A percentile compares a stretch with the other conserved stretches of the same genome.
phyloP scores from a whole-genome alignment of 1,140 invertebrate genomes.

The Orius insidiosus region DNA sequence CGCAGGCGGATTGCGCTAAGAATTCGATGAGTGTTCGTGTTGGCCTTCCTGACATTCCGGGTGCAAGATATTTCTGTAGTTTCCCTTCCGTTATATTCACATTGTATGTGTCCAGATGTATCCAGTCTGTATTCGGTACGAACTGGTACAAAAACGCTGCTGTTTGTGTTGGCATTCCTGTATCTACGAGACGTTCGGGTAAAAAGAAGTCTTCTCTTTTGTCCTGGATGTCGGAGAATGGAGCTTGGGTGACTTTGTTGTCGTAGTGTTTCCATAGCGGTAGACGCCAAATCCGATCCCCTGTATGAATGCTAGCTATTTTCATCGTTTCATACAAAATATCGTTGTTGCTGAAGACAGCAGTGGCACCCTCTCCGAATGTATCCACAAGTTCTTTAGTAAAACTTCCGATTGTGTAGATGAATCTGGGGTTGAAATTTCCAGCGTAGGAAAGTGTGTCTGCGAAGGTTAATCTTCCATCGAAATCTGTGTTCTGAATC shows the following conservation, averaged over 20 bases:
- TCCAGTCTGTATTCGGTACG: constrained; percentile 33
- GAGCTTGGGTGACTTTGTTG: constrained; percentile 1
- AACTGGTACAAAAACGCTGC: constrained; percentile 40
- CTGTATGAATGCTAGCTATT: constrained; percentile 28
- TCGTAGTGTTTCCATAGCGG: constrained; percentile 34
- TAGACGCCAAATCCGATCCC: constrained; percentile 39
- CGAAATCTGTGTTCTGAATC: constrained; percentile 46
- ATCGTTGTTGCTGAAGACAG: constrained; percentile 34
- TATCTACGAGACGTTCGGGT: not conserved
- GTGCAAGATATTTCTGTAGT: constrained; percentile 47
- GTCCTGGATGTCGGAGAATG: constrained; percentile 1
- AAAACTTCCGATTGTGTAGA: constrained; percentile 40
- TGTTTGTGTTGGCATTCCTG: constrained; percentile 32
- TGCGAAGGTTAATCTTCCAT: constrained; percentile 41
- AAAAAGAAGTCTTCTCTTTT: too few relatives aligned
- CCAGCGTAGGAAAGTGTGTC: constrained; percentile 38
- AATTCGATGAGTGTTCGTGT: constrained; percentile 67
- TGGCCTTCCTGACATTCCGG: constrained; percentile 61
- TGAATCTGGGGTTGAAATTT: constrained; percentile 29
- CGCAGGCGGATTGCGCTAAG: constrained; percentile 26
- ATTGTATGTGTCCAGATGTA: constrained; percentile 40
- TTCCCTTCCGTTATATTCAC: constrained; percentile 31
- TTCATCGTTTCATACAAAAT: constrained; percentile 24
- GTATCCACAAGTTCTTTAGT: constrained; percentile 32
- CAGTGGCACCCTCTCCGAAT: constrained; percentile 47